Evolutionary conservation across 2,888 invertebrate genomes (phyloP).

Genomic region (Pachymerium ferrugineum): DNA sequence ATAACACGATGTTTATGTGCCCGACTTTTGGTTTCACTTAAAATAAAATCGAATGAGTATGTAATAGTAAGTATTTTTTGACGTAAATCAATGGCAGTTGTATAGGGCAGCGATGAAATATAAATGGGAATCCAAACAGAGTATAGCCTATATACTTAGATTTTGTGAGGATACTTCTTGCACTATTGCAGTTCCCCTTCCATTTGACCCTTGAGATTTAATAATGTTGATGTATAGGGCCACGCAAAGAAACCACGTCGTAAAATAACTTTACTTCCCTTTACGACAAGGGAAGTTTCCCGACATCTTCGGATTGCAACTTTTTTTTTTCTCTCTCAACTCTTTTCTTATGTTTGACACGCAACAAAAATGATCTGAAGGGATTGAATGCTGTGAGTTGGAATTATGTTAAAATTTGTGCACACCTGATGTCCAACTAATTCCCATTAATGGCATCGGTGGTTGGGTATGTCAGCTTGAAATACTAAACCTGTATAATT

Average conservation of each 20-base stretch:
- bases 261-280: conserved; percentile 30
- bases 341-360: conserved; percentile 16
- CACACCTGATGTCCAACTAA: conserved; percentile 11
- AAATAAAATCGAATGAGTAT: not conserved
- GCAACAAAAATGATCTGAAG: conserved; percentile 6
- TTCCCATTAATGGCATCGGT: not conserved
- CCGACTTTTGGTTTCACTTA: conserved; percentile 8
- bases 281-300: conserved; percentile 28
- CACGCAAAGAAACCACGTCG: conserved; percentile 32
- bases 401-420: not conserved
- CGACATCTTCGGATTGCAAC: conserved; percentile 20
- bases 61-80: not conserved
- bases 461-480: not conserved
- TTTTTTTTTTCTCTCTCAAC: not conserved
- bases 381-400: not conserved
- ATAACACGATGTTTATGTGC: not conserved
- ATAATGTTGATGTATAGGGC: conserved; percentile 33
- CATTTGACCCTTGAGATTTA: conserved; percentile 31
- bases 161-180: conserved; percentile 28
- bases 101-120: conserved; percentile 28
- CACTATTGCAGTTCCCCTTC: conserved; percentile 28
- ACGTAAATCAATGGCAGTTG: conserved; percentile 2
- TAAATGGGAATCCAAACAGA: conserved; percentile 29
- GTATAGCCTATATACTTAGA: conserved; percentile 15
- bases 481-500: not conserved